Conservation (phyloP, 2,888 invertebrate species). For the Orthosia cruda region DNA sequence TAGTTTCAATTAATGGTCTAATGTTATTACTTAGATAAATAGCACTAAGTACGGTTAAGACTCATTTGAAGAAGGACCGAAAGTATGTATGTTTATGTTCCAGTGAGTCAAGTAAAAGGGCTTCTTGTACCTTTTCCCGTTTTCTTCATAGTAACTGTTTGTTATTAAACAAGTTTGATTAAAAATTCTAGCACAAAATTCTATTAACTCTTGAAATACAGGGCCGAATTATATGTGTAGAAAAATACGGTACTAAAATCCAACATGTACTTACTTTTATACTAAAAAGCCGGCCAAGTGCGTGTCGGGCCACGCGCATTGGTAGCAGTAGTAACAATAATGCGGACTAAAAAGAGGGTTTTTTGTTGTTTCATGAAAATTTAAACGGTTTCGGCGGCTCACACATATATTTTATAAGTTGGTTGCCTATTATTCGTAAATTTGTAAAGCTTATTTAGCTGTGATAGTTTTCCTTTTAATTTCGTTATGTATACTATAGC, state of each 20-base stretch:
- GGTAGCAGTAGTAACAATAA: no score
- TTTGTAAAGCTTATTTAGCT: no score
- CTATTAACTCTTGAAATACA: neutral
- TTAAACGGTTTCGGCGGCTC: no score
- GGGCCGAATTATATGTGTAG: conserved; percentile 5
- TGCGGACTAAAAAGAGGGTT: no score
- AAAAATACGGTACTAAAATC: neutral
- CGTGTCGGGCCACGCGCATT: no score
- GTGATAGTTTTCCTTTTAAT: no score
- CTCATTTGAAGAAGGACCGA: neutral
- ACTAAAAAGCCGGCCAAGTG: no score
- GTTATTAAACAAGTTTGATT: conserved; percentile 8
- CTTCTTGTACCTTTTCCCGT: neutral
- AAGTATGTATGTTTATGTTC: neutral
- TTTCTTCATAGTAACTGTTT: neutral
- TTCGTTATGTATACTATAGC: no score
- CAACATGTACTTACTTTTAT: no score
- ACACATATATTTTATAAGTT: no score
- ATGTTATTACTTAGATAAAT: conserved; percentile 7
- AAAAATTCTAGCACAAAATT: conserved; percentile 16
- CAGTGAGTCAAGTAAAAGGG: neutral
- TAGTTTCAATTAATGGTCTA: conserved; percentile 33
- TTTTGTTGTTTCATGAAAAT: no score
- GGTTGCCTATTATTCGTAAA: no score
- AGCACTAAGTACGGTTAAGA: neutral